These are phyloP conservation scores for Antitype chi DNA, from an alignment of 2,888 invertebrate species.

Conservation along the genomic window DNA sequence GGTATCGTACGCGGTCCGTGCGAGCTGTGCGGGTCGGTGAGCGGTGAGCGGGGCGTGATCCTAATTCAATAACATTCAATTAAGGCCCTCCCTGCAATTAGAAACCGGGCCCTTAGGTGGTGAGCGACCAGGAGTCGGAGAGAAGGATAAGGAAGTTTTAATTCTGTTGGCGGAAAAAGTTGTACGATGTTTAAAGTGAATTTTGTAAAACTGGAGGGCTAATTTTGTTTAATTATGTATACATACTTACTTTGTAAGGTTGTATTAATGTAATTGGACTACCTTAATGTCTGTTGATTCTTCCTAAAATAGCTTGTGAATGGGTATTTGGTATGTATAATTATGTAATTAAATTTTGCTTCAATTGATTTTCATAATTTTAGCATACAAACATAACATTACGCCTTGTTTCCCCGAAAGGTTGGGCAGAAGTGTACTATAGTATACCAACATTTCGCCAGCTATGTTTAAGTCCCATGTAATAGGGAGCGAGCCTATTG, in stretches of 20 bases:
- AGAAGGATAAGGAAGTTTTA: constrained; percentile 58
- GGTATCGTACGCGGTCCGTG: constrained; percentile 29
- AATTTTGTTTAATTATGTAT: constrained; percentile 7
- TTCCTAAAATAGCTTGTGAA: background rate
- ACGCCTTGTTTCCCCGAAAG: too few relatives aligned
- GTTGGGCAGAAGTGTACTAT: too few relatives aligned
- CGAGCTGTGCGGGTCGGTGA: constrained; percentile 32
- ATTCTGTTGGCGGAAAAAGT: constrained; percentile 9
- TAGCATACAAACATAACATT: too few relatives aligned
- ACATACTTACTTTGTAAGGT: background rate
- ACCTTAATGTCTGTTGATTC: background rate
- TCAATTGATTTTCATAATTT: too few relatives aligned
- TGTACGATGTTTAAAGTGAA: constrained; percentile 2
- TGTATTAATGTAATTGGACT: background rate
- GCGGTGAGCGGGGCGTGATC: constrained; percentile 74
- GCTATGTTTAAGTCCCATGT: too few relatives aligned
- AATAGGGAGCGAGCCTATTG: too few relatives aligned
- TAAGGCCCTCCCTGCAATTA: constrained; percentile 81
- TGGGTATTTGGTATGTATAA: too few relatives aligned
- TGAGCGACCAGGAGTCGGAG: constrained; percentile 38
- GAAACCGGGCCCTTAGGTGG: constrained; percentile 71
- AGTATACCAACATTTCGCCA: too few relatives aligned
- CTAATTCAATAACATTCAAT: constrained; percentile 89
- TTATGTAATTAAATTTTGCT: too few relatives aligned
- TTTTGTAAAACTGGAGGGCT: background rate